A percentile compares a stretch with the other conserved stretches of the same genome.
Conservation (phyloP, 1,140 invertebrate genomes). For the Ditylenchus dipsaci region DNA sequence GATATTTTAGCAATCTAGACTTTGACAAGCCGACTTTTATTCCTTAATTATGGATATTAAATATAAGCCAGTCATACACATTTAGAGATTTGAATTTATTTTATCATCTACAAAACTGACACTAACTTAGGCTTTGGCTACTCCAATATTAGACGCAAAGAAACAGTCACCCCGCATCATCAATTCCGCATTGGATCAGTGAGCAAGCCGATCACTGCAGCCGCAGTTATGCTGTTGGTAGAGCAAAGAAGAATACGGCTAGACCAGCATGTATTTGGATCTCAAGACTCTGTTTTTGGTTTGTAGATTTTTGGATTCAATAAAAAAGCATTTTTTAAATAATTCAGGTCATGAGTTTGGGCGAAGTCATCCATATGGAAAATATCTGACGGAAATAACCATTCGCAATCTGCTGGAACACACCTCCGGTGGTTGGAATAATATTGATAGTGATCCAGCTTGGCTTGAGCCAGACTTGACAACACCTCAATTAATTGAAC, state of each 20-base stretch:
- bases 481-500: slow-evolving; percentile 46
- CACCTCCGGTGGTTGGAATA: slow-evolving; percentile 56
- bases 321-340: slow-evolving; percentile 1
- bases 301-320: neutral
- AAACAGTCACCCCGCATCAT: slow-evolving; percentile 51
- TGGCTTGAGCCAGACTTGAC: slow-evolving; percentile 50
- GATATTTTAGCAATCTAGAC: too few relatives aligned
- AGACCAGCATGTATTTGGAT: slow-evolving; percentile 52
- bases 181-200: slow-evolving; percentile 56
- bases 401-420: slow-evolving; percentile 55
- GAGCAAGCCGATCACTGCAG: slow-evolving; percentile 56
- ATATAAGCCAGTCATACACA: too few relatives aligned
- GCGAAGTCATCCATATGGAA: slow-evolving; percentile 42
- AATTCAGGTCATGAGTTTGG: slow-evolving; percentile 49
- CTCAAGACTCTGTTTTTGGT: slow-evolving; percentile 47
- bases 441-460: slow-evolving; percentile 53
- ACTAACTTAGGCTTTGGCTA: slow-evolving; percentile 49
- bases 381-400: slow-evolving; percentile 51
- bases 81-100: too few relatives aligned
- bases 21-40: neutral
- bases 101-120: neutral
- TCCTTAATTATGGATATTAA: neutral
- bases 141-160: slow-evolving; percentile 47
- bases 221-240: slow-evolving; percentile 51
- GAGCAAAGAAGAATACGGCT: slow-evolving; percentile 46